Conservation (phyloP, 2,797 vertebrate species). For the Vultur gryphus region DNA sequence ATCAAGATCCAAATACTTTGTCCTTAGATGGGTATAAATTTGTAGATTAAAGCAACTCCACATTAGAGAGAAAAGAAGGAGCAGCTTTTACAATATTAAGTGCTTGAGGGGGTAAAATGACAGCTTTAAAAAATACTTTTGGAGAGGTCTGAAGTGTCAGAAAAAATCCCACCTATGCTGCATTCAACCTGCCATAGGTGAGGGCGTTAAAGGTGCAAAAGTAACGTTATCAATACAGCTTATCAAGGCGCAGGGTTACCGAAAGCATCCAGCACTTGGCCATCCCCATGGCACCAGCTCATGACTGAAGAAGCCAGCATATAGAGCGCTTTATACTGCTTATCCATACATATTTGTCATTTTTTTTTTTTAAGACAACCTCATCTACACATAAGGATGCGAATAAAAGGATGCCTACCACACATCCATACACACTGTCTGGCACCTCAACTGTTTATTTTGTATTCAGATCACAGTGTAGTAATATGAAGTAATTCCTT, state of each 20-base stretch:
- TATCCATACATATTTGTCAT: too few relatives aligned
- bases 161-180: neutral
- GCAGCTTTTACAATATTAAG: neutral
- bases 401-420: neutral
- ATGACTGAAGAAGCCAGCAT: accelerated
- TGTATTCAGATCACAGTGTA: neutral
- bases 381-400: neutral
- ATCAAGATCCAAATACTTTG: neutral
- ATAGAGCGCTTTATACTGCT: neutral
- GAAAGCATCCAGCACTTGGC: neutral
- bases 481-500: neutral
- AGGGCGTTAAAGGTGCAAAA: neutral
- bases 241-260: neutral
- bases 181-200: neutral
- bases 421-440: neutral
- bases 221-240: neutral
- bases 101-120: neutral
- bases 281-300: neutral
- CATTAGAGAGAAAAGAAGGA: neutral
- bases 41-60: neutral
- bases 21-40: neutral
- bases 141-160: neutral
- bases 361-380: neutral
- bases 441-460: neutral
- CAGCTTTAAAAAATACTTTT: neutral